These are phyloP conservation scores for Sarcophaga subvicina DNA, from an alignment of 2,888 invertebrate species.

Conservation along the genomic window DNA sequence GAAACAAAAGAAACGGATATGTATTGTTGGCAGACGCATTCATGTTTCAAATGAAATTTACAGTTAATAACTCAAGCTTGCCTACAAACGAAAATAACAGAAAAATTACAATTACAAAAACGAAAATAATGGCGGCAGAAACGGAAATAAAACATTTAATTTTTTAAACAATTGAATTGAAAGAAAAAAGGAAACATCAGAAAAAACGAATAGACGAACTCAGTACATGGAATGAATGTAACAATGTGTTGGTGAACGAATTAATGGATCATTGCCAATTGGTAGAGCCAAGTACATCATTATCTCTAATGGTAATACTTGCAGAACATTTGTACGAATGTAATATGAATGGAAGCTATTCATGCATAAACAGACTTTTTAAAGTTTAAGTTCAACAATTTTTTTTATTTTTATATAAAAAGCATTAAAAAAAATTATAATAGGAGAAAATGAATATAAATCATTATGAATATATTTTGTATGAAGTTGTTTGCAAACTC, in stretches of 20 bases:
- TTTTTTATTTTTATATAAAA: too few relatives aligned
- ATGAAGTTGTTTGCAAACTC: too few relatives aligned
- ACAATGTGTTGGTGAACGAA: slow-evolving; percentile 39
- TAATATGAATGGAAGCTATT: slow-evolving; percentile 19
- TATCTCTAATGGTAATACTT: slow-evolving; percentile 42
- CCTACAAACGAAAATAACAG: slow-evolving; percentile 46
- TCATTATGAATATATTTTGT: too few relatives aligned
- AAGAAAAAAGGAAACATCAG: background rate
- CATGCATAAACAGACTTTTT: background rate
- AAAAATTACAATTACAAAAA: slow-evolving; percentile 59
- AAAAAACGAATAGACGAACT: slow-evolving; percentile 6
- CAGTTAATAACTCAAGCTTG: slow-evolving; percentile 70
- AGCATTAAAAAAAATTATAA: too few relatives aligned
- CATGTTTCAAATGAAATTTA: slow-evolving; percentile 70
- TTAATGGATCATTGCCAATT: slow-evolving; percentile 67
- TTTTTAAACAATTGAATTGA: slow-evolving; percentile 11
- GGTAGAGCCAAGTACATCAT: slow-evolving; percentile 39
- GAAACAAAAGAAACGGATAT: slow-evolving; percentile 38
- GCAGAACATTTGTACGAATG: background rate
- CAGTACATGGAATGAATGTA: slow-evolving; percentile 19
- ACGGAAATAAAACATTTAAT: slow-evolving; percentile 61
- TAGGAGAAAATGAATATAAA: too few relatives aligned
- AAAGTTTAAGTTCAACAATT: too few relatives aligned
- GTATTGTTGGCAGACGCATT: slow-evolving; percentile 60
- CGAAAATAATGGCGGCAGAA: slow-evolving; percentile 60